Conservation (phyloP, 2,113 vertebrate genomes). For the Dasyurus viverrinus region DNA sequence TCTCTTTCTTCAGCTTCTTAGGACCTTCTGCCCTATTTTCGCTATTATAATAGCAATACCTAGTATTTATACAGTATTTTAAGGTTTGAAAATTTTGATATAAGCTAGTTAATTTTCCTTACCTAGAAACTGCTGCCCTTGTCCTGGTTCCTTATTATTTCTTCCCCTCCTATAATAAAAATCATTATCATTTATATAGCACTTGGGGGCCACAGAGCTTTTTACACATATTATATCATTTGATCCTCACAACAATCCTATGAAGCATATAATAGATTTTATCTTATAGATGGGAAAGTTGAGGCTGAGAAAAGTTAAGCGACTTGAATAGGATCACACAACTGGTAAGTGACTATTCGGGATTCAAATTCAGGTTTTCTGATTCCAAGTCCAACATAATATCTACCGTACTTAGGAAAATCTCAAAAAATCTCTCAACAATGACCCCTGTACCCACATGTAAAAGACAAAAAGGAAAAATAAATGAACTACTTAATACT, state of each 20-base stretch:
- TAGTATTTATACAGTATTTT: background rate
- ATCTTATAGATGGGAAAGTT: background rate
- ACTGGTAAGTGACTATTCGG: background rate
- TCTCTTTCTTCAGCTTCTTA: background rate
- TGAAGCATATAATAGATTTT: background rate
- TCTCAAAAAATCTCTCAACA: background rate
- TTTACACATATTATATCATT: background rate
- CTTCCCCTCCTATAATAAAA: background rate
- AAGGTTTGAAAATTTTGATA: background rate
- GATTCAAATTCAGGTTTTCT: background rate
- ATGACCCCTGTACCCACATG: background rate
- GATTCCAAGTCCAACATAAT: background rate
- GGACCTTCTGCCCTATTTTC: background rate
- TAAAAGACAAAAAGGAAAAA: background rate
- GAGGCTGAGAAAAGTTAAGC: background rate
- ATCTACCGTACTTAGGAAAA: background rate
- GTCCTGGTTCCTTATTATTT: background rate
- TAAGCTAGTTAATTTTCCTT: background rate
- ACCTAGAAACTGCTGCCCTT: background rate
- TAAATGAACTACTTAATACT: background rate
- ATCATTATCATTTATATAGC: background rate
- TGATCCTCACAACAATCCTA: background rate
- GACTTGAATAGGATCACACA: background rate
- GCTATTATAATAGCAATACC: background rate
- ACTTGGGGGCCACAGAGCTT: background rate